Evolutionary conservation across 2,888 invertebrate genomes (phyloP), one percentile per base, ranked within the genome.

Genomic region (Eristalinus aeneus): DNA sequence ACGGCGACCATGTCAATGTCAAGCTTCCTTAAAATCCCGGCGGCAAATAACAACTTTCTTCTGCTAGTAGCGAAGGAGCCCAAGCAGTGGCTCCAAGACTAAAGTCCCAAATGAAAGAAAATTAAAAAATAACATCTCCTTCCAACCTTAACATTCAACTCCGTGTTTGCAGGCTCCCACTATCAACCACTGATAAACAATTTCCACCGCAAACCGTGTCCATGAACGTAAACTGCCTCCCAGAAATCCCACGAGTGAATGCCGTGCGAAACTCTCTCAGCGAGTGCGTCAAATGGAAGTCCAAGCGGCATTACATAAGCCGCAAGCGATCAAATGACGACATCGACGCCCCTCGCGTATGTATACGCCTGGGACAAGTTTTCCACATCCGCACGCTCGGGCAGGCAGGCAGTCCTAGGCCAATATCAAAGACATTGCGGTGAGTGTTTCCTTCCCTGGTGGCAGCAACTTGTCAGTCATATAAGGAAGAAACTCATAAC

Each of bases 401-500:
- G 27, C 27, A 27, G 27, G 2, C 56, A 11, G 56, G 31, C 72
- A 63, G 63, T 83, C 77, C 68, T 73, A 68, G 68, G 68, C 61
- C 58, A 73, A 64, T 53, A 68, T 46, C 58, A 46, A 53, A 36
- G 10, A 34, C 68, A 23, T 65, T 12, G 23, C 65, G 34, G 58
- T 16, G 65, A 56, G 72, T 65, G 67, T 39, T 74, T 39, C 39
- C 65, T 39, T 34, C 56, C 36, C 54, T 20, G 22, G 12, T 22
- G 61, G 53, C 64, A 54, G 60, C 63, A n/a, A 39, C 65, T 73
- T 34, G 63, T 22, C 78, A 64, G 31, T 53, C 79, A 54, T 75
- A 84, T 71, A 79, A 79, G 79, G 79, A 79, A 79, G 65, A 60
- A 65, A 65, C 31, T 73, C 68, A 77, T 77, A 83, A 77, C 65